Conservation (phyloP, 2,113 vertebrate species). For the Rhombomys opimus region DNA sequence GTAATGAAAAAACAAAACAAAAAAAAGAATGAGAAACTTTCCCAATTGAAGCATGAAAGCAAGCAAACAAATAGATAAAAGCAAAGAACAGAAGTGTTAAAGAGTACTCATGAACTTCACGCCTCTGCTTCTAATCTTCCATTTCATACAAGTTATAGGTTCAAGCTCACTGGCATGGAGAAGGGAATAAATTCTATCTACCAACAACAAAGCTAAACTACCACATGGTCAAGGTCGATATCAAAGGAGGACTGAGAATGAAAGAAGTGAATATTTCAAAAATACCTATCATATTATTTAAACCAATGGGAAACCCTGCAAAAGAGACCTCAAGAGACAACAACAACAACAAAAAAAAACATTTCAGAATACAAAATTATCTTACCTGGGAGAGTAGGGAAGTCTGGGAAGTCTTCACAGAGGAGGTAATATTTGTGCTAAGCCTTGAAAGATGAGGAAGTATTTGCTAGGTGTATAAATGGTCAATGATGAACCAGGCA, state of each 20-base stretch:
- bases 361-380: not conserved
- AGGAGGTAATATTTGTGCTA: not conserved
- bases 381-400: not conserved
- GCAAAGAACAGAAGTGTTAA: not conserved
- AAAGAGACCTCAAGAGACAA: not conserved
- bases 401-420: not conserved
- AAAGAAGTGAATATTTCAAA: not conserved
- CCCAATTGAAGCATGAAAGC: not conserved
- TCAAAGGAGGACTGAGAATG: not conserved
- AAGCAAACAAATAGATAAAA: not conserved
- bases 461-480: not conserved
- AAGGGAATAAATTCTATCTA: not conserved
- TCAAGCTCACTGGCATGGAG: not conserved
- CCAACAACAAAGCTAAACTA: not conserved
- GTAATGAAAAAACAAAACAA: not conserved
- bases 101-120: not conserved
- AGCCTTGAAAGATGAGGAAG: not conserved
- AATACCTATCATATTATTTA: not conserved
- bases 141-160: not conserved
- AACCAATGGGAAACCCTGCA: not conserved
- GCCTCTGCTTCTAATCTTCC: not conserved
- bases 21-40: not conserved
- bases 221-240: not conserved
- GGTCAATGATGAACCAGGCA: not conserved
- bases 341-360: not conserved